These are phyloP conservation scores for Xestia c-nigrum DNA, from an alignment of 2,888 invertebrate species.

Conservation along the genomic window DNA sequence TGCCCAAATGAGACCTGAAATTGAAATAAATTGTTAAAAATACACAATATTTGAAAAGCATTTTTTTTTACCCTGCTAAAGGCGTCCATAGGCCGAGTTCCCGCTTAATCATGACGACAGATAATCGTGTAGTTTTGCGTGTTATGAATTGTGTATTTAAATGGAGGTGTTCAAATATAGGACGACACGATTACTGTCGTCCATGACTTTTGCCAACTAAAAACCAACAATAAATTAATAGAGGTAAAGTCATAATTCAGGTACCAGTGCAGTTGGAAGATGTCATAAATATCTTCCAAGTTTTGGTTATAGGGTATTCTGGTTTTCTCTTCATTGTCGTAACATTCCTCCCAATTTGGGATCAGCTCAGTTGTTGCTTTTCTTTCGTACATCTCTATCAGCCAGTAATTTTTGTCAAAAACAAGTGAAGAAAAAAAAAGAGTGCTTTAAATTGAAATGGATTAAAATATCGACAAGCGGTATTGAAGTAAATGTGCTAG, in stretches of 20 bases:
- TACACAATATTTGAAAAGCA: too few species aligned
- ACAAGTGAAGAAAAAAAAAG: background rate
- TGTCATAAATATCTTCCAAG: background rate
- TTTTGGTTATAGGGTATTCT: background rate
- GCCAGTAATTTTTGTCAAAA: background rate
- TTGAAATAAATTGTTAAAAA: background rate
- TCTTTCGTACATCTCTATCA: background rate
- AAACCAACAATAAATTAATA: too few species aligned
- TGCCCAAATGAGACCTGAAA: slow-evolving; percentile 97
- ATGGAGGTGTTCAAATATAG: too few species aligned
- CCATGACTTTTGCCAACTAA: too few species aligned
- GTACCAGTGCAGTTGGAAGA: background rate
- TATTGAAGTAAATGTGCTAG: slow-evolving; percentile 5
- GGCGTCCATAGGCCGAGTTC: too few species aligned
- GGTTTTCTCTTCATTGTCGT: background rate
- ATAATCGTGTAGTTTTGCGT: too few species aligned
- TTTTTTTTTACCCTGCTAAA: too few species aligned
- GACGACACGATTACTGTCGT: too few species aligned
- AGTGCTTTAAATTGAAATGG: slow-evolving; percentile 9
- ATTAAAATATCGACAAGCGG: background rate
- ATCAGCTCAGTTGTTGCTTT: background rate
- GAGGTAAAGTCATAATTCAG: background rate
- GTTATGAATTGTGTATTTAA: too few species aligned
- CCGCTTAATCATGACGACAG: too few species aligned
- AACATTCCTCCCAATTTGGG: background rate